phyloP scores from a whole-genome alignment of 2,113 vertebrate genomes.

The Ophiodon elongatus region DNA sequence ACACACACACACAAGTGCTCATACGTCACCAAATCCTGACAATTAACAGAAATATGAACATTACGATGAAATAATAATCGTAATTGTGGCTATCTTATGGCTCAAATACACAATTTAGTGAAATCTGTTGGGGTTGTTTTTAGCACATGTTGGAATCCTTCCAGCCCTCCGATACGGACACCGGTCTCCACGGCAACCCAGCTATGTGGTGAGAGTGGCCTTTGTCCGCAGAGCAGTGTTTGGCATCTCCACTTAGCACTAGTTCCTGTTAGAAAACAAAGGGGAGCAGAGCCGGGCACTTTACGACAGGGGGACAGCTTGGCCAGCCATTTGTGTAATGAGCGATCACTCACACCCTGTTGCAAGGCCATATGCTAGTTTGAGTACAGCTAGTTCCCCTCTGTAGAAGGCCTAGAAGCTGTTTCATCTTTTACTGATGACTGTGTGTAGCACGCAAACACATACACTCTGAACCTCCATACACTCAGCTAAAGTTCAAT shows the following conservation, averaged over 20 bases:
- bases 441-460: constrained; percentile 5
- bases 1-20: neutral
- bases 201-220: constrained; percentile 70
- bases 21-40: neutral
- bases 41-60: neutral
- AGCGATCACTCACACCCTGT: constrained; percentile 72
- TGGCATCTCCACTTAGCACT: constrained; percentile 76
- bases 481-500: constrained; percentile 31
- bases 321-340: constrained; percentile 78
- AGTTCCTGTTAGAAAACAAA: constrained; percentile 78
- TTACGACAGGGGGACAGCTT: constrained; percentile 70
- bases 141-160: constrained; percentile 39
- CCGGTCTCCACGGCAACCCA: constrained; percentile 71
- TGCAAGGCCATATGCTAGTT: constrained; percentile 75
- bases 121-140: constrained; percentile 35
- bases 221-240: constrained; percentile 77
- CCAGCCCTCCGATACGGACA: constrained; percentile 38
- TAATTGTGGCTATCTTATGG: neutral
- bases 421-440: constrained; percentile 53
- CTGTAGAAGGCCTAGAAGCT: constrained; percentile 38
- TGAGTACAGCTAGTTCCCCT: constrained; percentile 45
- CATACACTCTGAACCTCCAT: constrained; percentile 8
- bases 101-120: constrained; percentile 27
- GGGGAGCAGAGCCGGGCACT: constrained; percentile 58
- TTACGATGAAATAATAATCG: neutral